Conservation (phyloP, 2,113 vertebrate genomes). For the Heterocephalus glaber region DNA sequence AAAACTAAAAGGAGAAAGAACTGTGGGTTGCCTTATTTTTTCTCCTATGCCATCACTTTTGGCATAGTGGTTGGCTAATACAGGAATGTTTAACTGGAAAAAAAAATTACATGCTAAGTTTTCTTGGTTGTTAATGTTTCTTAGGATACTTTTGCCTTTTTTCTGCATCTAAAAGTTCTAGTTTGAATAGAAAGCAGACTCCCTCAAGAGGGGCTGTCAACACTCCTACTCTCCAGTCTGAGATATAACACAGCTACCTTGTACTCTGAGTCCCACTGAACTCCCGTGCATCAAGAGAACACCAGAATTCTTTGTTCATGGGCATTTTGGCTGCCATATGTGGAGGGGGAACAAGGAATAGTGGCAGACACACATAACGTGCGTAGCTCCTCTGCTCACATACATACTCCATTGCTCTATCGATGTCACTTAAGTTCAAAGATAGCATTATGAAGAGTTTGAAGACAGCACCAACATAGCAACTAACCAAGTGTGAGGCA, state of each 20-base stretch:
- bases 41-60: neutral
- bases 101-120: neutral
- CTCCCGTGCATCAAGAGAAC: neutral
- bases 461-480: neutral
- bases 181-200: slow-evolving; percentile 8
- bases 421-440: neutral
- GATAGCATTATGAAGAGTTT: neutral
- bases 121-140: slow-evolving; percentile 9
- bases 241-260: neutral
- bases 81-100: neutral
- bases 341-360: neutral
- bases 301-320: neutral
- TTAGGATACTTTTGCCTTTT: neutral
- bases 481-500: neutral
- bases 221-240: too few relatives aligned
- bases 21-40: neutral
- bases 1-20: neutral
- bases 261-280: neutral
- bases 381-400: neutral
- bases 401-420: neutral
- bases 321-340: neutral
- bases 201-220: neutral
- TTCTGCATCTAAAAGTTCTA: slow-evolving; percentile 20
- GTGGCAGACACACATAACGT: neutral
- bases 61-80: neutral